A percentile compares a stretch with the other conserved stretches of the same genome.
phyloP scores from a whole-genome alignment of 2,888 invertebrate species.

The Sinotaia quadrata region DNA sequence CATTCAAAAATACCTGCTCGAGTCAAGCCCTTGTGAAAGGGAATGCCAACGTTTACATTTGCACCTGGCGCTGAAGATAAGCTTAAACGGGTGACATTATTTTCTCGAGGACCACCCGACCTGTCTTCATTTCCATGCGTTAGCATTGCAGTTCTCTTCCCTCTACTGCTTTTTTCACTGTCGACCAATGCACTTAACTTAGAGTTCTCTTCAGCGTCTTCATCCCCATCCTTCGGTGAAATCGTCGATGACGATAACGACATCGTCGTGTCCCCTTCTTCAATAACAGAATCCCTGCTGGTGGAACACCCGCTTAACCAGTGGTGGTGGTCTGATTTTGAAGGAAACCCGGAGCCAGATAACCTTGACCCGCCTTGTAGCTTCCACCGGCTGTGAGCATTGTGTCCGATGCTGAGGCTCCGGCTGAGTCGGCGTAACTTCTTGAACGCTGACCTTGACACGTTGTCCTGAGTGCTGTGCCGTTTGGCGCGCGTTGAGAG shows the following conservation, averaged over 20 bases:
- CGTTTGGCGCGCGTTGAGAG: constrained; percentile 32
- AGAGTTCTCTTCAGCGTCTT: background rate
- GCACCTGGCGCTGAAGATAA: constrained; percentile 2
- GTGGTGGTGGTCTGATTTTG: constrained; percentile 17
- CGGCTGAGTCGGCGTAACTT: constrained; percentile 33
- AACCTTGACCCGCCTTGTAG: background rate
- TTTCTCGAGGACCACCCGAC: background rate
- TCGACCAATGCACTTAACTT: background rate
- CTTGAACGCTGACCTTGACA: constrained; percentile 34
- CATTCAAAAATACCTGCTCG: constrained; percentile 16
- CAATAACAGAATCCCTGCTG: constrained; percentile 7
- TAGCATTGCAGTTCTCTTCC: background rate
- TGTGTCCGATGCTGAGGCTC: constrained; percentile 30
- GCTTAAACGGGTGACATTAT: background rate
- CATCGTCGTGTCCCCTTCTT: background rate
- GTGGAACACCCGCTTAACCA: constrained; percentile 6
- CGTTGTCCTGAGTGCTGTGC: constrained; percentile 30
- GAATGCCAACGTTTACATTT: too few species aligned
- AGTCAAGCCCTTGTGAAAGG: too few species aligned
- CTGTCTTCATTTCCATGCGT: background rate
- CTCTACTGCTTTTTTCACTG: background rate
- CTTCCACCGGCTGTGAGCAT: background rate
- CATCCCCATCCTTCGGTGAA: constrained; percentile 9
- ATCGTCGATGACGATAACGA: constrained; percentile 13
- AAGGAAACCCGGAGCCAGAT: background rate